These are phyloP conservation scores for Eucera pruinosa DNA, from an alignment of 2,888 invertebrate species.

Conservation along the genomic window DNA sequence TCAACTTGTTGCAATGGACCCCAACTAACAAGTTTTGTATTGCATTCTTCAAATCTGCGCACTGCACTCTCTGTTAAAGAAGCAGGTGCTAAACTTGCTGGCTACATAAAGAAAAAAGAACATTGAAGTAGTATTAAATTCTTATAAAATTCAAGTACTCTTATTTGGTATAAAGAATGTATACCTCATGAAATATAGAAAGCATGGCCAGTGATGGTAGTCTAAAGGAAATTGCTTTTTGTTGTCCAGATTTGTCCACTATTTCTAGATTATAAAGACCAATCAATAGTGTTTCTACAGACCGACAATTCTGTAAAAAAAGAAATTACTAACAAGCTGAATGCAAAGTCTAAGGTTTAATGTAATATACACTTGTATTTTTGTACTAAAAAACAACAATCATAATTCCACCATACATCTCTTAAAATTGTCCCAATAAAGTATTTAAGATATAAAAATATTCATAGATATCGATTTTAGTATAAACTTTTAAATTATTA, in stretches of 20 bases:
- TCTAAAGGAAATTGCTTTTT: constrained; percentile 93
- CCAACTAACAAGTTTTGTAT: constrained; percentile 94
- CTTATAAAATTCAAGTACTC: not conserved
- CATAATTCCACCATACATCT: not conserved
- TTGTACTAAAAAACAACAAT: no score
- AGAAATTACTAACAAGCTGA: constrained; percentile 13
- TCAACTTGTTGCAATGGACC: constrained; percentile 96
- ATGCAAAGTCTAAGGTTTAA: not conserved
- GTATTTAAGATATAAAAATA: not conserved
- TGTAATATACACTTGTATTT: no score
- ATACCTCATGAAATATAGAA: constrained; percentile 96
- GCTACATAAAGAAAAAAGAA: constrained; percentile 84
- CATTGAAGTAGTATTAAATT: constrained; percentile 3
- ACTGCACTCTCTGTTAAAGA: constrained; percentile 94
- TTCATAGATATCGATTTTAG: not conserved
- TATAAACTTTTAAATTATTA: not conserved
- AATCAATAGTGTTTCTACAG: constrained; percentile 86
- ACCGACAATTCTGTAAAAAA: constrained; percentile 84
- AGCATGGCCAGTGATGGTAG: constrained; percentile 95
- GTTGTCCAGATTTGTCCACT: constrained; percentile 93
- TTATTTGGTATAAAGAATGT: constrained; percentile 2
- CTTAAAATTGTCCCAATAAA: not conserved
- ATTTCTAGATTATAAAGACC: constrained; percentile 95
- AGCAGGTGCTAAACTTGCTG: constrained; percentile 90
- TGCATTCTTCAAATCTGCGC: constrained; percentile 94